Conservation (phyloP, 2,797 vertebrate genomes). For the Podargus strigoides region DNA sequence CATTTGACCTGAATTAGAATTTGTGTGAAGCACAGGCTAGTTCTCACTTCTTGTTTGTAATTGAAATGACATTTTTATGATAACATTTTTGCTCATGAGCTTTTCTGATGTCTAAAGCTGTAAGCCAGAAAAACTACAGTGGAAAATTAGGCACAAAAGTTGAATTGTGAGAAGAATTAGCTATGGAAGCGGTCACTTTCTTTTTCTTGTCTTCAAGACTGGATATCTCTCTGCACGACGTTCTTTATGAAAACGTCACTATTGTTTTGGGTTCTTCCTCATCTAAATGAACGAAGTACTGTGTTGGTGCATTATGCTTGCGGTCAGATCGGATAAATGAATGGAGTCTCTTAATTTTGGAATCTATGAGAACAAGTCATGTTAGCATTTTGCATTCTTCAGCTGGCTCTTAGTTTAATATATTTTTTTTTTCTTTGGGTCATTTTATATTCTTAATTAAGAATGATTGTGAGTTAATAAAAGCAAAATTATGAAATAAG, state of each 20-base stretch:
- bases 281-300: neutral
- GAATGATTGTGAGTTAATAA: neutral
- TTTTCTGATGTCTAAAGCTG: neutral
- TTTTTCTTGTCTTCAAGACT: neutral
- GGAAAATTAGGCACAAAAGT: neutral
- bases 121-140: neutral
- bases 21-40: neutral
- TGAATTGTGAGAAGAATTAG: neutral
- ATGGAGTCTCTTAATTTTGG: neutral
- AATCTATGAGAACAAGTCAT: neutral
- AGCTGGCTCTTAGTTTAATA: neutral
- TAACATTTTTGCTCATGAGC: neutral
- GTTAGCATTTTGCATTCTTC: neutral
- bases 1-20: neutral
- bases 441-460: neutral
- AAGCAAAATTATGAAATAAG: neutral
- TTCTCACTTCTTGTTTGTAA: neutral
- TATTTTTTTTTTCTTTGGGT: neutral
- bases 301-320: neutral
- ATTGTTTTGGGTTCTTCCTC: neutral
- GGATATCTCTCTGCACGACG: neutral
- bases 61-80: neutral
- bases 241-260: neutral
- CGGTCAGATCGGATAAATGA: neutral
- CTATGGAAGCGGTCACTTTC: neutral